These are phyloP conservation scores for Uria aalge DNA, from an alignment of 2,113 vertebrate genomes.

Conservation along the genomic window DNA sequence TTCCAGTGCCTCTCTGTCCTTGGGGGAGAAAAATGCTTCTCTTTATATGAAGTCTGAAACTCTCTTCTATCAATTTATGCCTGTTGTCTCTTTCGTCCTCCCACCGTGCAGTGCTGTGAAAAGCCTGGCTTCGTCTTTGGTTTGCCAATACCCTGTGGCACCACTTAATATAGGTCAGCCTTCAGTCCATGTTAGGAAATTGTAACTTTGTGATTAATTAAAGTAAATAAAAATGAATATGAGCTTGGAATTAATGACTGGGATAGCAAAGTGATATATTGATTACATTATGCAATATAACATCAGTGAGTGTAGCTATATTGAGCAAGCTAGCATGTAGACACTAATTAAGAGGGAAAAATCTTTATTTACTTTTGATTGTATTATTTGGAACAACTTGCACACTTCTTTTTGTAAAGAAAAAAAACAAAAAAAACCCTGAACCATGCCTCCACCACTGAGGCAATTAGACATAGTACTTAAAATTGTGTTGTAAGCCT, in stretches of 20 bases:
- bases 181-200: slow-evolving; percentile 6
- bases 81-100: background rate
- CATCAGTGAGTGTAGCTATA: background rate
- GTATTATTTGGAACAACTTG: background rate
- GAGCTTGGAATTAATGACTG: background rate
- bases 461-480: background rate
- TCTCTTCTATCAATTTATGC: background rate
- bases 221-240: slow-evolving; percentile 5
- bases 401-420: background rate
- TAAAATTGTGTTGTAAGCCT: background rate
- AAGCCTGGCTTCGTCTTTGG: background rate
- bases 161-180: slow-evolving; percentile 21
- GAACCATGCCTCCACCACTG: accelerated
- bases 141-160: background rate
- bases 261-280: background rate
- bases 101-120: background rate
- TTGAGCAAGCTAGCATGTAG: background rate
- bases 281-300: slow-evolving; percentile 4
- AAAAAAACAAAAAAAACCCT: background rate
- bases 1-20: background rate
- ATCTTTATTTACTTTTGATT: slow-evolving; percentile 16
- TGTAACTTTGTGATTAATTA: slow-evolving; percentile 32
- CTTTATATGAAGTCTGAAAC: background rate
- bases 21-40: background rate
- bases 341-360: slow-evolving; percentile 15